Evolutionary conservation across 2,797 vertebrate species (phyloP).

Genomic region (Sebastes trivittatus): DNA sequence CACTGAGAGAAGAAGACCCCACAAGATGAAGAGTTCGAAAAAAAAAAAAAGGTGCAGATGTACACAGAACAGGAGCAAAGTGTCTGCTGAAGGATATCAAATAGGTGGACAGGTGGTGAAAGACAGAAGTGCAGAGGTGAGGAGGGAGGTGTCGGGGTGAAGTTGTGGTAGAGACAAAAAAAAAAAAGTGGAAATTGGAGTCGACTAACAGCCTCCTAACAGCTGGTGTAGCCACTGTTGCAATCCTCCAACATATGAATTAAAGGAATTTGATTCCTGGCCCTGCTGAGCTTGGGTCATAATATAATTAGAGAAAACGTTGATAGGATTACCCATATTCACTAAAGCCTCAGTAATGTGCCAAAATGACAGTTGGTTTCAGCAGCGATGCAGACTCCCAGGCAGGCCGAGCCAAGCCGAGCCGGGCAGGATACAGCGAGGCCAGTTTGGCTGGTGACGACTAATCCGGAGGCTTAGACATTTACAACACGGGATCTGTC

Average conservation of each 20-base stretch:
- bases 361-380: conserved; percentile 76
- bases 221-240: conserved; percentile 64
- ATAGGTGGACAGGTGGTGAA: conserved; percentile 59
- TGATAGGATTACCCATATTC: conserved; percentile 76
- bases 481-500: conserved; percentile 58
- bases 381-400: conserved; percentile 26
- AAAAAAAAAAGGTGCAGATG: not conserved
- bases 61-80: not conserved
- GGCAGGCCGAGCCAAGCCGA: conserved; percentile 21
- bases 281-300: conserved; percentile 63
- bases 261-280: conserved; percentile 72
- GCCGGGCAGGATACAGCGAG: conserved; percentile 27
- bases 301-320: conserved; percentile 74
- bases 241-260: conserved; percentile 67
- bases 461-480: conserved; percentile 67
- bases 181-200: conserved; percentile 54
- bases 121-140: conserved; percentile 41
- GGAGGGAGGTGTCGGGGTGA: conserved; percentile 17
- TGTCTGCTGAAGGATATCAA: conserved; percentile 28
- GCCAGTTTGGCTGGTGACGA: conserved; percentile 54
- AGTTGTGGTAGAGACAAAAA: not conserved
- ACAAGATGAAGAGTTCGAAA: not conserved
- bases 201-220: conserved; percentile 47
- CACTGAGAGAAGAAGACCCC: conserved; percentile 67
- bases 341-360: conserved; percentile 66